Conservation (phyloP, 2,888 invertebrate genomes). For the Rotaria macrura region DNA sequence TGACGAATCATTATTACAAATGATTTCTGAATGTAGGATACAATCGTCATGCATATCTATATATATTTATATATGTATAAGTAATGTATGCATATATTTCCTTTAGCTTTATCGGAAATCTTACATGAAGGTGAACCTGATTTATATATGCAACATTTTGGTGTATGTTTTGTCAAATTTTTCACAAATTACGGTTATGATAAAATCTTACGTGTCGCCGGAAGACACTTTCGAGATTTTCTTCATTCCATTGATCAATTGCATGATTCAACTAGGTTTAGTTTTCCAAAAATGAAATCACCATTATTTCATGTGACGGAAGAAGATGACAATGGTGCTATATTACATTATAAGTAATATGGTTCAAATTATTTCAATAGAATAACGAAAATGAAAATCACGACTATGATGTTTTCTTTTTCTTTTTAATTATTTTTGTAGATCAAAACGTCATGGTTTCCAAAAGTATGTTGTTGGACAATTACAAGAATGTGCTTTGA, state of each 20-base stretch:
- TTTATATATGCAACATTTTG: slow-evolving; percentile 32
- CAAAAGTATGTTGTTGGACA: slow-evolving; percentile 57
- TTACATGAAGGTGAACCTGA: slow-evolving; percentile 31
- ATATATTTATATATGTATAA: not conserved
- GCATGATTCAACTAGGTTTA: slow-evolving; percentile 78
- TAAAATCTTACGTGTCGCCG: slow-evolving; percentile 72
- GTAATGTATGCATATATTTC: not conserved
- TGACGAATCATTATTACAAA: not conserved
- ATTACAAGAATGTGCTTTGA: slow-evolving; percentile 71
- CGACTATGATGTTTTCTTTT: too few species aligned
- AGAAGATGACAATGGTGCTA: slow-evolving; percentile 70
- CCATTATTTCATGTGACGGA: slow-evolving; percentile 81
- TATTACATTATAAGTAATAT: slow-evolving; percentile 51
- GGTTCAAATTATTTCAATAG: not conserved
- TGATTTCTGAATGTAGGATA: not conserved
- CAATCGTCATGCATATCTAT: too few species aligned
- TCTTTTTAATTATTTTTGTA: slow-evolving; percentile 65
- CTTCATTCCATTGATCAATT: slow-evolving; percentile 80
- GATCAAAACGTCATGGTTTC: slow-evolving; percentile 63
- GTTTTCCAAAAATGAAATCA: slow-evolving; percentile 77
- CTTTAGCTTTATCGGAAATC: not conserved
- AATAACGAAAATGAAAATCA: not conserved
- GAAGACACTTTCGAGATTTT: slow-evolving; percentile 78
- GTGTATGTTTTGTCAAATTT: slow-evolving; percentile 58
- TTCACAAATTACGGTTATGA: slow-evolving; percentile 82